Base-by-base conservation (phyloP, 2,797 vertebrate species). In the Coluber constrictor region DNA sequence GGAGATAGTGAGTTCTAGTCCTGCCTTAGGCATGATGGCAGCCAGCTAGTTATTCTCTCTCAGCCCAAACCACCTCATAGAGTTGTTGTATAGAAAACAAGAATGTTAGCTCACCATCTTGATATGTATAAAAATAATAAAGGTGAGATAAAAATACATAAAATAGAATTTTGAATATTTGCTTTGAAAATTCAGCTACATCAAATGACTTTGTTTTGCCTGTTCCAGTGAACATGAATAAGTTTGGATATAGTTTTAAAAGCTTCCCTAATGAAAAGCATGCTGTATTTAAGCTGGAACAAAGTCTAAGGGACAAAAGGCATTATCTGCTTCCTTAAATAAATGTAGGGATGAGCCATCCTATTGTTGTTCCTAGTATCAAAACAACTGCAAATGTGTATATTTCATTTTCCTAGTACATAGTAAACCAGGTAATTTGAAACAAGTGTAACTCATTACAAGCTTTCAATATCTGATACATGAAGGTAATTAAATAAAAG, bases 171-270 rank as follows among this genome's bases (percentile, higher is more conserved):
- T 74, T 63, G 29, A 25, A 37, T n/a, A 94, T 9, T 4, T 92
- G 89, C 63, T 56, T 70, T 43, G 90, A 92, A 93, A 92, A n/a
- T 59, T 16, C 92, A 15, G 27, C 23, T 90, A 63, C 32, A 89
- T 25, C 92, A 94, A 93, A 92, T 66, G 13, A 2, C 37, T 63
- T 90, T 20, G 37, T 54, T 5, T 86, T 10, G 29, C 29, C 6
- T 37, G 0, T 94, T 93, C 27, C 94, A 92, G 87, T 54, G 0
- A 94, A 93, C 91, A 89, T n/a, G 89, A 94, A 94, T 87, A 79
- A 4, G 37, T 88, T 79, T 1, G 74, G 37, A 91, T n/a, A 89
- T 59, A 0, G 29, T 88, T 92, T 83, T 15, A 88, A 95, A 91
- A 32, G 32, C 15, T 74, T 74, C 18, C 5, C 16, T 32, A 43